Percentiles rank a stretch among this genome's conserved stretches.
These are phyloP conservation scores for Trilocha varians DNA, from an alignment of 2,888 invertebrate species.

Conservation along the genomic window DNA sequence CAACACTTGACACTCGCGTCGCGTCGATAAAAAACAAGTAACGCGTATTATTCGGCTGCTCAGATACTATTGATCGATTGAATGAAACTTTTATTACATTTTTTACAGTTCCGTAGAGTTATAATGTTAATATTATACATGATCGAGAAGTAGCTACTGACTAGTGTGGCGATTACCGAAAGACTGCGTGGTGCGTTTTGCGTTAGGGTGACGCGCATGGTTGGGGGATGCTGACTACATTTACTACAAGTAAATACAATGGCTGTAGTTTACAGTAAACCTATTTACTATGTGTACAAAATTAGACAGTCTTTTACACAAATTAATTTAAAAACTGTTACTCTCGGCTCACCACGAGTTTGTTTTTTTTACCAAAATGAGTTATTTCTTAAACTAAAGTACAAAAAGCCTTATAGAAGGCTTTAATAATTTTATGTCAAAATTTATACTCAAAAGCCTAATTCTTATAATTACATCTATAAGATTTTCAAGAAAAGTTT, in stretches of 20 bases:
- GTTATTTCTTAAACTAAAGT: no score
- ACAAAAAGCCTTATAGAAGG: no score
- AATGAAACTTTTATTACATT: constrained; percentile 16
- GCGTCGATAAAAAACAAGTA: constrained; percentile 12
- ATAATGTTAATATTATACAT: constrained; percentile 26
- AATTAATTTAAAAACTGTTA: no score
- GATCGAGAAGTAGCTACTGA: constrained; percentile 39
- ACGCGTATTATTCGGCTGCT: constrained; percentile 15
- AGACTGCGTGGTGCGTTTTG: constrained; percentile 58
- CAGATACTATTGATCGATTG: constrained; percentile 22
- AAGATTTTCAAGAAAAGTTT: no score
- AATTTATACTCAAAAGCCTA: no score
- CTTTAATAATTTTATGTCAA: no score
- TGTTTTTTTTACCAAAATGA: no score
- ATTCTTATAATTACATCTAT: no score
- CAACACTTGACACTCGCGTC: constrained; percentile 18
- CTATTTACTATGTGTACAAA: background rate
- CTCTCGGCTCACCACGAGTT: no score
- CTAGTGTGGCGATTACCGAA: constrained; percentile 48
- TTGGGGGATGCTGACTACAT: constrained; percentile 47
- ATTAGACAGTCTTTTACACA: no score
- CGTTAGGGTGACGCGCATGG: constrained; percentile 52
- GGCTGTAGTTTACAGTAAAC: background rate
- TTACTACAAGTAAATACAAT: constrained; percentile 41
- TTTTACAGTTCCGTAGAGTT: constrained; percentile 19